Evolutionary conservation across 2,113 vertebrate genomes (phyloP).

Genomic region (Diadophis punctatus): DNA sequence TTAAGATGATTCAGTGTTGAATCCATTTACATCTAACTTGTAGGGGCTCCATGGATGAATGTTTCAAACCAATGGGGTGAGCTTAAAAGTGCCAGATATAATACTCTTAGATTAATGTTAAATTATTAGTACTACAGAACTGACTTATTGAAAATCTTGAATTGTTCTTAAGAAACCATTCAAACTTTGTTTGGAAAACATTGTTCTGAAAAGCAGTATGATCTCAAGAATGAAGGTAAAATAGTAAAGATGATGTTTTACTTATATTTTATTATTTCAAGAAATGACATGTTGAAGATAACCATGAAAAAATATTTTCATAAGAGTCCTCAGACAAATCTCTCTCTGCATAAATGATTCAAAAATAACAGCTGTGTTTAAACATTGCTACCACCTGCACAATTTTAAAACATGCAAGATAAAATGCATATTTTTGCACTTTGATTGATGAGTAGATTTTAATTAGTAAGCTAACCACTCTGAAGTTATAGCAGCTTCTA

Average conservation of each 20-base stretch:
- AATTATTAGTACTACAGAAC: background rate
- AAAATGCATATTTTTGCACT: background rate
- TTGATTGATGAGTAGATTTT: background rate
- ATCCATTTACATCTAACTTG: background rate
- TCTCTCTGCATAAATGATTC: background rate
- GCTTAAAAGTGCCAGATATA: background rate
- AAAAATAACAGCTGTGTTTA: background rate
- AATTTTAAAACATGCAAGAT: background rate
- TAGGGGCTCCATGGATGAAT: background rate
- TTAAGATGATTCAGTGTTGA: background rate
- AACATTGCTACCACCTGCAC: background rate
- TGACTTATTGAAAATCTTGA: background rate
- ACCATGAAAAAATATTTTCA: constrained; percentile 19
- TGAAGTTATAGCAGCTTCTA: background rate
- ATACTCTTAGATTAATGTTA: background rate
- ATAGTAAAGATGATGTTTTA: background rate
- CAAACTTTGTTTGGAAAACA: background rate
- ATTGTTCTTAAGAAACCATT: background rate
- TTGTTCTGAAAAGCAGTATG: background rate
- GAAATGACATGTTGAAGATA: background rate
- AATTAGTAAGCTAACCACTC: background rate
- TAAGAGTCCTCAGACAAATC: background rate
- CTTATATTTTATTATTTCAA: background rate
- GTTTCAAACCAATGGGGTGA: background rate
- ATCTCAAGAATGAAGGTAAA: background rate